These are phyloP conservation scores for Bucorvus abyssinicus DNA, from an alignment of 2,797 vertebrate genomes.

Conservation along the genomic window DNA sequence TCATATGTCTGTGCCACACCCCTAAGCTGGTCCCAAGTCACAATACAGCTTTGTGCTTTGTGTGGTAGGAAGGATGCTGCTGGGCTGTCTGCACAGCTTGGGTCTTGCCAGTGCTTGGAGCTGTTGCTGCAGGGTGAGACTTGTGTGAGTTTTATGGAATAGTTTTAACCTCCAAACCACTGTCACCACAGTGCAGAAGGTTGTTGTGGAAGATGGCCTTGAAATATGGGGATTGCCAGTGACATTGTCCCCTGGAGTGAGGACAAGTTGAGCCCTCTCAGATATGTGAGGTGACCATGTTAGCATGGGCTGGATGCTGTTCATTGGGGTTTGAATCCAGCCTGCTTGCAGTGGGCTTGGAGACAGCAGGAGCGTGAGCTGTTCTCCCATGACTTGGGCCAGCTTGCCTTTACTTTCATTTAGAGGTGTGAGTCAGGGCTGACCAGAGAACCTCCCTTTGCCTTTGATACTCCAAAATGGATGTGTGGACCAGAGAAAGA, in stretches of 20 bases:
- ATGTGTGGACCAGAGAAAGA: background rate
- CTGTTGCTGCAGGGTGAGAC: background rate
- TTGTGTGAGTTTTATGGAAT: background rate
- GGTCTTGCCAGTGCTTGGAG: background rate
- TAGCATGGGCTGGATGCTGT: background rate
- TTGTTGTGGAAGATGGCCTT: background rate
- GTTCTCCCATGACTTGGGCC: background rate
- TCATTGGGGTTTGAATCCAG: background rate
- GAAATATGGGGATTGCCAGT: background rate
- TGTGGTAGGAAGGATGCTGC: background rate
- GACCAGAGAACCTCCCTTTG: background rate
- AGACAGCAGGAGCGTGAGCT: background rate
- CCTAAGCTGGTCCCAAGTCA: background rate
- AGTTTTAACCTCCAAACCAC: background rate
- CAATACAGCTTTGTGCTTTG: background rate
- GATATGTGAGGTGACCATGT: background rate
- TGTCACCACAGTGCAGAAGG: background rate
- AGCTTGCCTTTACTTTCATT: constrained; percentile 21
- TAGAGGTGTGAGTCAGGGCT: constrained; percentile 18
- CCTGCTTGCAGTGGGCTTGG: background rate
- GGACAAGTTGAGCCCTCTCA: background rate
- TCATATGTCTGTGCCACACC: background rate
- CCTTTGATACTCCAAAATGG: constrained; percentile 7
- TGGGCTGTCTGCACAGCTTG: background rate
- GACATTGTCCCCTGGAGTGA: background rate